Percentiles rank a stretch among this genome's conserved stretches.
Evolutionary conservation across 2,113 vertebrate species (phyloP).

Genomic region (Phyllopteryx taeniolatus): DNA sequence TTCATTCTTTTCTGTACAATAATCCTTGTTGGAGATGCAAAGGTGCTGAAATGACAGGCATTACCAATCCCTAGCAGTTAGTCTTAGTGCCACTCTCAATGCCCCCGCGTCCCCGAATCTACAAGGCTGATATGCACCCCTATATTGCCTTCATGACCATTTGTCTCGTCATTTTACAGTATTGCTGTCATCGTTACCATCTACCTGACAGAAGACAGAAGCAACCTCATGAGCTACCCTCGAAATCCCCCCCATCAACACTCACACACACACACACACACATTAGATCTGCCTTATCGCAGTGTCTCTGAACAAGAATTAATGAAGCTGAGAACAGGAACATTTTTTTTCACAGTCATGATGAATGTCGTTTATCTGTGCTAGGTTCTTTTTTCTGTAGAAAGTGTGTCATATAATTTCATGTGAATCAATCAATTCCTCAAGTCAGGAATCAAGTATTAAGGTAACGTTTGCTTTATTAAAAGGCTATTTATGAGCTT

Average conservation of each 20-base stretch:
- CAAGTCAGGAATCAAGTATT: background rate
- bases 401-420: background rate
- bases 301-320: slow-evolving; percentile 2
- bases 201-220: slow-evolving; percentile 55
- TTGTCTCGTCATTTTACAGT: slow-evolving; percentile 45
- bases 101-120: slow-evolving; percentile 27
- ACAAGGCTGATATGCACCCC: slow-evolving; percentile 42
- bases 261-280: background rate
- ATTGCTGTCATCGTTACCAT: slow-evolving; percentile 47
- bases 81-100: slow-evolving; percentile 44
- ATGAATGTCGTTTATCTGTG: slow-evolving; percentile 6
- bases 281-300: slow-evolving; percentile 1
- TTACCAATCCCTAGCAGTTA: slow-evolving; percentile 57
- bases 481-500: background rate
- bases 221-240: slow-evolving; percentile 28
- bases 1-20: slow-evolving; percentile 55
- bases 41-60: slow-evolving; percentile 57
- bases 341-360: slow-evolving; percentile 1
- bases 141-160: slow-evolving; percentile 64
- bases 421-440: slow-evolving; percentile 1
- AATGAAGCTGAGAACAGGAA: background rate
- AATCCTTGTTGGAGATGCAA: slow-evolving; percentile 62
- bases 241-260: background rate
- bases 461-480: background rate
- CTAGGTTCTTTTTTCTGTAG: background rate